Base-by-base conservation (phyloP, 1,140 invertebrate genomes). In the Diprion similis region DNA sequence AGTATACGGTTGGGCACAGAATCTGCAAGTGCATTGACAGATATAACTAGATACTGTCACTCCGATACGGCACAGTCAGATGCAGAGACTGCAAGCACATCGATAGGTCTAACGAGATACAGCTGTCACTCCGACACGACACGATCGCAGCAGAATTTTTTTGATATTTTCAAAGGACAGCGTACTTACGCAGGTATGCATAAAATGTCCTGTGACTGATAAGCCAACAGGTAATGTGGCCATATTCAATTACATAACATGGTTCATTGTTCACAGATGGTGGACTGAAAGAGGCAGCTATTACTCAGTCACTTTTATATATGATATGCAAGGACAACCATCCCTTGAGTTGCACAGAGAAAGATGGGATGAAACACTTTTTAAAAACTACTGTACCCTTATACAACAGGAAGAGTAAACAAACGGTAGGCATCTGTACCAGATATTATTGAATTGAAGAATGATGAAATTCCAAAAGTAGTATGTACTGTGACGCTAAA, bases 261-360 rank as follows among this genome's bases (percentile, higher is more conserved):
- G 9, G 48, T 51, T 51, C 15, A 51, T 15, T 51, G 8, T 10
- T 51, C 15, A 51, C 48, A 51, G 48, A 51, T 51, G 48, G 48
- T 51, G 48, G 48, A 15, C 15, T 15, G 48, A 51, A 72, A 72
- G 71, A 67, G 66, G 46, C 68, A 72, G 68, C 66, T 46, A 72
- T 78, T 17, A 73, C 69, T 8, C 68, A 78, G 72, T 17, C 24
- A 10, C 72, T 76, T 51, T 18, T 81, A 37, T 80, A 72, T 19
- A 84, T 86, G 80, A 79, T 85, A 8, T 81, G 80, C 74, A 81
- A 79, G 75, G 84, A 84, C 65, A 71, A 80, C 78, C 79, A 82
- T 71, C 83, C 85, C 65, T 82, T 86, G 71, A 73, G 74, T 67
- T 76, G 83, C 19, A 82, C 86, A 65, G 83, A 87, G 79, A 81